phyloP scores from a whole-genome alignment of 2,888 invertebrate genomes.

The Caenorhabditis japonica region DNA sequence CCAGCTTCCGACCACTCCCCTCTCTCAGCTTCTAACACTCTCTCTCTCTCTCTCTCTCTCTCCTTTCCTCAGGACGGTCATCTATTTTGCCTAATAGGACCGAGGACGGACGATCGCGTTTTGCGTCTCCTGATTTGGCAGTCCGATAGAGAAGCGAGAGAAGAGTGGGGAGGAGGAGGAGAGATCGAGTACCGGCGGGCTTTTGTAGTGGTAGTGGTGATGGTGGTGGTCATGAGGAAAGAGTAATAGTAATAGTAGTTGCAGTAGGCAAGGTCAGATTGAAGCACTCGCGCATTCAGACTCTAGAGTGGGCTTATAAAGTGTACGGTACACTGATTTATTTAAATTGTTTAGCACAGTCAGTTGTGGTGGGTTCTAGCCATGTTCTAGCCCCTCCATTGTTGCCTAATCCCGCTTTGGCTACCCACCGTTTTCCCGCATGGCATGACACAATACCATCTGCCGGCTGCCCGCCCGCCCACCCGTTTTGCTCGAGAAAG shows the following conservation, averaged over 20 bases:
- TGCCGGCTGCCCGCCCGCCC: background rate
- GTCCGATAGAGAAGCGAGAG: constrained; percentile 25
- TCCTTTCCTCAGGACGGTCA: constrained; percentile 8
- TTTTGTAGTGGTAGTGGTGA: too few species aligned
- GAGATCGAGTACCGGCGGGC: too few species aligned
- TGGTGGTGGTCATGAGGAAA: too few species aligned
- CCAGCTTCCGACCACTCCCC: constrained; percentile 32
- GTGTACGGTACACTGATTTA: too few species aligned
- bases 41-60: constrained; percentile 1
- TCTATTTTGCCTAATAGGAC: constrained; percentile 38
- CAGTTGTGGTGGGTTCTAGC: too few species aligned
- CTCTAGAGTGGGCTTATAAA: too few species aligned
- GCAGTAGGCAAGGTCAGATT: constrained; percentile 46
- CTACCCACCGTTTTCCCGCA: background rate
- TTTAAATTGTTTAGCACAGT: too few species aligned
- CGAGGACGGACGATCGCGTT: background rate
- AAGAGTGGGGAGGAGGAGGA: background rate
- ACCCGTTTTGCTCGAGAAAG: background rate
- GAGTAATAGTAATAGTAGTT: constrained; percentile 31
- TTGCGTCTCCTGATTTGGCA: constrained; percentile 37
- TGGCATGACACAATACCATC: constrained; percentile 5
- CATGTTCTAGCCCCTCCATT: background rate
- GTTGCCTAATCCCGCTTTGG: background rate
- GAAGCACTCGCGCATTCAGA: constrained; percentile 36
- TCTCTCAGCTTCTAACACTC: background rate